Conservation (phyloP, 2,888 invertebrate species). For the Thymelicus sylvestris region DNA sequence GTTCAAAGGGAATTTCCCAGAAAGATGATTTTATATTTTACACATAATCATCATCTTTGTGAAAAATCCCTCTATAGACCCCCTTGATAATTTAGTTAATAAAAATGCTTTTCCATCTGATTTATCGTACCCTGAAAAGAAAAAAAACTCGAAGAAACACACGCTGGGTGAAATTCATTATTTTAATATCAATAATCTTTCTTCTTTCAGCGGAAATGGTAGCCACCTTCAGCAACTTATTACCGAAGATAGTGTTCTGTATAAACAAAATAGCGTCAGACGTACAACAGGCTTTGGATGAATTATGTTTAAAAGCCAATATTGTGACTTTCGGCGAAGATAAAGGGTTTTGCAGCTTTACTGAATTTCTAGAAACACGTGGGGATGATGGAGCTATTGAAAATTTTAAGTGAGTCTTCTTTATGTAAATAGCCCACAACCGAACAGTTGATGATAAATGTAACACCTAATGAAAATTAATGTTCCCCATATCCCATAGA, state of each 20-base stretch:
- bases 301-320: slow-evolving; percentile 50
- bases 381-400: slow-evolving; percentile 42
- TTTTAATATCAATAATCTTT: neutral
- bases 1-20: no score
- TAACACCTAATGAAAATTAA: no score
- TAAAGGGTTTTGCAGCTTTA: slow-evolving; percentile 18
- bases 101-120: no score
- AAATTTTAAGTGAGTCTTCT: slow-evolving; percentile 41
- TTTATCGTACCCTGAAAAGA: no score
- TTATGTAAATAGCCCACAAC: no score
- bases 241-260: slow-evolving; percentile 44
- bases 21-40: no score
- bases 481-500: no score
- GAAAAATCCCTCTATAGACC: no score
- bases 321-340: slow-evolving; percentile 52
- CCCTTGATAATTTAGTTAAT: no score
- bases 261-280: slow-evolving; percentile 37
- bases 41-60: no score
- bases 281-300: slow-evolving; percentile 53
- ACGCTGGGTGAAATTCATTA: neutral
- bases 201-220: slow-evolving; percentile 40
- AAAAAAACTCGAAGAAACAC: no score
- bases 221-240: slow-evolving; percentile 30
- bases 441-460: no score
- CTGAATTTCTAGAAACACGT: slow-evolving; percentile 39